Evolutionary conservation across 2,113 vertebrate genomes (phyloP).

Genomic region (Pelecanus crispus): DNA sequence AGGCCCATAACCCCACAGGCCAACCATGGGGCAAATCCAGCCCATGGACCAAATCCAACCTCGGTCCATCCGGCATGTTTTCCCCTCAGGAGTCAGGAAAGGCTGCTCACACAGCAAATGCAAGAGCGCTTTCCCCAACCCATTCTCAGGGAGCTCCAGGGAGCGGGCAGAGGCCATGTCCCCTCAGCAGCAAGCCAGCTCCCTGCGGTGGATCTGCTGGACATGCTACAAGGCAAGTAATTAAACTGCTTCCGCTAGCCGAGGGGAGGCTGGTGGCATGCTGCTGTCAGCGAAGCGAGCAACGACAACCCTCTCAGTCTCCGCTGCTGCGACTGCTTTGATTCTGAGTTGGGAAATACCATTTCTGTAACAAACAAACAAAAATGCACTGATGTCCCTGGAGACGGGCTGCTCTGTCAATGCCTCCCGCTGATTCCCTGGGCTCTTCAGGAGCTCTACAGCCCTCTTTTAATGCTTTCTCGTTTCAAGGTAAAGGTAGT

Average conservation of each 20-base stretch:
- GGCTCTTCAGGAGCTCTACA: not conserved
- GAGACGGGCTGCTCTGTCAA: not conserved
- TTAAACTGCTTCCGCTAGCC: not conserved
- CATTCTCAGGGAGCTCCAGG: not conserved
- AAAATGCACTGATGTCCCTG: not conserved
- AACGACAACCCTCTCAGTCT: not conserved
- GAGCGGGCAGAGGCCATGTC: fast-evolving
- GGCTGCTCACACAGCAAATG: not conserved
- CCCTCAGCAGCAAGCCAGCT: not conserved
- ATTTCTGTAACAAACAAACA: not conserved
- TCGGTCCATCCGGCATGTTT: not conserved
- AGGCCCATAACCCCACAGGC: not conserved
- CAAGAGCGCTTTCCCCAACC: not conserved
- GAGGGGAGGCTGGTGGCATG: not conserved
- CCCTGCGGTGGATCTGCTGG: not conserved
- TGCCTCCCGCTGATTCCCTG: not conserved
- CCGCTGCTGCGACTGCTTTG: not conserved
- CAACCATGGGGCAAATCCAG: not conserved
- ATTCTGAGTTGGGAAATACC: not conserved
- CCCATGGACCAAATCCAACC: no score
- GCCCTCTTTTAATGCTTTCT: not conserved
- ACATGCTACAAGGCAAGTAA: not conserved
- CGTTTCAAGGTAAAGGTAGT: not conserved
- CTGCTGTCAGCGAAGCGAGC: no score
- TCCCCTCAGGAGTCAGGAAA: not conserved